These are phyloP conservation scores for Rissa tridactyla DNA, from an alignment of 2,113 vertebrate species.

Conservation along the genomic window DNA sequence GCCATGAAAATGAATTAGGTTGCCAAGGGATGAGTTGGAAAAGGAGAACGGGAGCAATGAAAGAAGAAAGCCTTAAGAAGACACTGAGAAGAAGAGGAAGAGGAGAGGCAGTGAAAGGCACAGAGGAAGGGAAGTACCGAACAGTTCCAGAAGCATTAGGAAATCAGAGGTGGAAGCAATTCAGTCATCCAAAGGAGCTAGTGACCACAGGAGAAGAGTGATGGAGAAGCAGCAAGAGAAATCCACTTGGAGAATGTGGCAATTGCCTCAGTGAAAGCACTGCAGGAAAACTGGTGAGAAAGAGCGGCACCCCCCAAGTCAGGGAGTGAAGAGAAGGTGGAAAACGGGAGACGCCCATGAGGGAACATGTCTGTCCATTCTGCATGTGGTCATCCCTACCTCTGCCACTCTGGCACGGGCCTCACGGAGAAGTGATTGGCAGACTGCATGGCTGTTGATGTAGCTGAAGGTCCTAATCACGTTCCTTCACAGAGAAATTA, in stretches of 20 bases:
- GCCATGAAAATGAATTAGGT: not conserved
- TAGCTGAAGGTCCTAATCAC: not conserved
- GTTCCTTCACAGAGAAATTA: not conserved
- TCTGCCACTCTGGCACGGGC: fast-evolving
- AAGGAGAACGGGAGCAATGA: not conserved
- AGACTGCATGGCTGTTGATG: not conserved
- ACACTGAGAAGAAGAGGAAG: not conserved
- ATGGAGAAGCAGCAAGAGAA: not conserved
- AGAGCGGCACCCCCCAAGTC: not conserved
- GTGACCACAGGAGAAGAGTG: not conserved
- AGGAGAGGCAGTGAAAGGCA: not conserved
- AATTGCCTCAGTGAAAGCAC: not conserved
- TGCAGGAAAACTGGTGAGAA: not conserved
- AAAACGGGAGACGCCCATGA: not conserved
- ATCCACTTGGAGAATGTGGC: not conserved
- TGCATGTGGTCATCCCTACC: not conserved
- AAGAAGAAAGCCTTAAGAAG: not conserved
- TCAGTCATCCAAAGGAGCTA: not conserved
- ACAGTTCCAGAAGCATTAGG: not conserved
- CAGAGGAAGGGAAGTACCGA: not conserved
- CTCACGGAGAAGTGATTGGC: not conserved
- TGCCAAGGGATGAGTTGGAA: not conserved
- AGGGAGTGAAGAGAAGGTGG: not conserved
- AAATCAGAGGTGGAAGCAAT: not conserved
- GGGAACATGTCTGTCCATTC: not conserved